A percentile compares a stretch with the other conserved stretches of the same genome.
Evolutionary conservation across 53 echinoderm and acorn worm genomes (phyloP).

Genomic region (Astropecten irregularis): DNA sequence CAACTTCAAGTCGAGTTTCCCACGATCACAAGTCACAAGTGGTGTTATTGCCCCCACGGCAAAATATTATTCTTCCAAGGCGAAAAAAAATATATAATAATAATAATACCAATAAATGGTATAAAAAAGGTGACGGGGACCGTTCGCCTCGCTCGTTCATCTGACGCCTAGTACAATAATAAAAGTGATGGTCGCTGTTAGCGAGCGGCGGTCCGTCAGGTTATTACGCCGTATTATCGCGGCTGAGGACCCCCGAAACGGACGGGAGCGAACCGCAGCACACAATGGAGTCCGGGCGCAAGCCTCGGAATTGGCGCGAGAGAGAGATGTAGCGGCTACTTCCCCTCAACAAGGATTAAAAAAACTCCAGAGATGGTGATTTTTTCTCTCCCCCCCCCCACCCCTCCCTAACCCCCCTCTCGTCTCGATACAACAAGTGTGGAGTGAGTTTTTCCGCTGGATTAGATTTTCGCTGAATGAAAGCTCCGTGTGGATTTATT

Average conservation of each 20-base stretch:
- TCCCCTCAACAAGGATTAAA: conserved; percentile 40
- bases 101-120: no score
- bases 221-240: conserved; percentile 62
- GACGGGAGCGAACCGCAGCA: conserved; percentile 47
- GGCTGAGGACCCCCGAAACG: conserved; percentile 50
- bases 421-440: conserved; percentile 15
- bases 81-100: conserved; percentile 21
- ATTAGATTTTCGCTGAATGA: neutral
- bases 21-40: conserved; percentile 55
- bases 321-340: conserved; percentile 24
- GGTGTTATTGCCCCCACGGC: conserved; percentile 60
- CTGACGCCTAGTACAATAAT: conserved; percentile 57
- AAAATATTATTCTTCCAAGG: conserved; percentile 49
- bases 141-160: conserved; percentile 36
- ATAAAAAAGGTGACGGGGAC: conserved; percentile 50
- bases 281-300: conserved; percentile 25
- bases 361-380: no score
- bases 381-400: neutral
- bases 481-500: neutral
- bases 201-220: conserved; percentile 50
- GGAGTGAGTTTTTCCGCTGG: neutral
- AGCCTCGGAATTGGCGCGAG: conserved; percentile 23
- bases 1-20: conserved; percentile 7
- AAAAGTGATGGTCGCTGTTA: conserved; percentile 56
- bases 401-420: neutral